Evolutionary conservation across 2,113 vertebrate genomes (phyloP).

Genomic region (Hymenochirus boettgeri): DNA sequence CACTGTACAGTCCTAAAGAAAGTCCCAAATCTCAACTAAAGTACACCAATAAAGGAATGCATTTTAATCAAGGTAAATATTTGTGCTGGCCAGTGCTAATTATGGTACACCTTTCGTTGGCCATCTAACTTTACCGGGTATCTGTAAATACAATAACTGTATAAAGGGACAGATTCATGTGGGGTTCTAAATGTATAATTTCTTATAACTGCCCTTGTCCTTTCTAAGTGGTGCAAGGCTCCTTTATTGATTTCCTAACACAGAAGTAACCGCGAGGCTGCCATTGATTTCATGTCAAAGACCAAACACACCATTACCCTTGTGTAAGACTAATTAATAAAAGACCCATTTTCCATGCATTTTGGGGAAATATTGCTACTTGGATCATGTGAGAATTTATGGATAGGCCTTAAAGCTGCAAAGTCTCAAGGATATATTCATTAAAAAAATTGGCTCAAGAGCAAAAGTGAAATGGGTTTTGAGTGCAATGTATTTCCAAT

Average conservation of each 20-base stretch:
- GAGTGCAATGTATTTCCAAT: neutral
- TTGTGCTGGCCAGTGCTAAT: no score
- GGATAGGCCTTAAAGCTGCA: neutral
- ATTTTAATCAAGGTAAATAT: no score
- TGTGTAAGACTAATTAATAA: constrained; percentile 63
- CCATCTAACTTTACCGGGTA: no score
- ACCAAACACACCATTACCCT: constrained; percentile 57
- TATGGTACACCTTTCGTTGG: no score
- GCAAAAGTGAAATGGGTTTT: constrained; percentile 10
- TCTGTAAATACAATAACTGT: no score
- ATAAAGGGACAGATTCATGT: no score
- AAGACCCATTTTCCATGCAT: constrained; percentile 51
- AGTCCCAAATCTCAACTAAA: no score
- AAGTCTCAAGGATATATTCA: constrained; percentile 1
- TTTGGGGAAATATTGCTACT: constrained; percentile 44
- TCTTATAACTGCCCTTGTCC: constrained; percentile 48
- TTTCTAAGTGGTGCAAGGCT: constrained; percentile 52
- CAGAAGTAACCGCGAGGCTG: constrained; percentile 52
- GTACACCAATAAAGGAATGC: no score
- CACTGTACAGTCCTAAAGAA: no score
- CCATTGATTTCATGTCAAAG: constrained; percentile 63
- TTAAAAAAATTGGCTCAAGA: neutral
- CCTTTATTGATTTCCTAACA: constrained; percentile 57
- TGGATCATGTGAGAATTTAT: neutral
- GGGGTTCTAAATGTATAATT: constrained; percentile 37